Evolutionary conservation across 1,140 invertebrate genomes (phyloP), one percentile per base, ranked within the genome.

Genomic region (Neodiprion pinetum): DNA sequence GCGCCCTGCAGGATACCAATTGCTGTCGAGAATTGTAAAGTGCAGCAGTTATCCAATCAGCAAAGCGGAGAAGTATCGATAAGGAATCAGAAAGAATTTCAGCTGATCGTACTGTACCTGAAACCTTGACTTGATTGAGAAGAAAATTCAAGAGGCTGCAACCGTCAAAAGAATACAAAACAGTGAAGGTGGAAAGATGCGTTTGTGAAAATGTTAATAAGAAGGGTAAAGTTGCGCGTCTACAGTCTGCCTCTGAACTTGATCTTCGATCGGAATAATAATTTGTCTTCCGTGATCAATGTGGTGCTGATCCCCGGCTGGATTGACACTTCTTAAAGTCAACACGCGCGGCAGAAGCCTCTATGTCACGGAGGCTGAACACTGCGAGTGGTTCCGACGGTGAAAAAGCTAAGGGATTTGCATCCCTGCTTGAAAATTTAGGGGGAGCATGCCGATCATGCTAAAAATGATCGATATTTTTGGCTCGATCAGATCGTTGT

Each of bases 391-490:
- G 23, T 17, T 11, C 14, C 67, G 14, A 65, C 21, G 61, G 68
- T 9, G 28, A 40, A 40, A 40, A 40, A 40, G 1, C 28, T 17
- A 61, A 7, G 53, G 4, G 4, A 61, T 61, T 61, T 9, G n/a
- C n/a, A 61, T 14, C n/a, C 28, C 28, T 40, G 28, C 5, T 61
- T 5, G 53, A 61, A 14, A 61, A 61, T 61, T 9, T 14, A 61
- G 23, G 8, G 48, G 70, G n/a, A 28, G 12, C 4, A 88, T 88
- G 85, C 83, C 87, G 67, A 81, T 87, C 77, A 84, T 89, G 85
- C 69, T 89, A 68, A 88, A 88, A 75, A 90, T 89, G 88, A 85
- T 89, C 49, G 86, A 89, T 71, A 82, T 89, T 21, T 89, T 90
- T 69, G 87, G 87, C 47, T 86, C 86, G 2, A 79, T 89, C 48